Conservation (phyloP, 1,140 invertebrate species). For the Zaprionus tsacasi region DNA sequence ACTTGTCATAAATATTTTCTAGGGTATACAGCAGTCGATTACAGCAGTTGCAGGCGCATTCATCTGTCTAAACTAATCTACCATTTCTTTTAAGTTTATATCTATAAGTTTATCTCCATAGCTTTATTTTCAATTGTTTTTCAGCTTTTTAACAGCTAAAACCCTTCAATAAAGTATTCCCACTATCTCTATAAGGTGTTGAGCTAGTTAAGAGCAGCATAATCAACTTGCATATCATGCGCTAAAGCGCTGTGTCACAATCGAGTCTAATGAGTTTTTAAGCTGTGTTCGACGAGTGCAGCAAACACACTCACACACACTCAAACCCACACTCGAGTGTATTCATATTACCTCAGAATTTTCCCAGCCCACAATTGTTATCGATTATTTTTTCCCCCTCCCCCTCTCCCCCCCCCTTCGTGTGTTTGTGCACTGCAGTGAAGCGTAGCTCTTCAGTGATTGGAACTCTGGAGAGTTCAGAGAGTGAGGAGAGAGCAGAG, state of each 20-base stretch:
- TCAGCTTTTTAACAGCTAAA: too few relatives aligned
- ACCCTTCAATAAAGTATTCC: too few relatives aligned
- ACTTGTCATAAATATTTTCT: too few relatives aligned
- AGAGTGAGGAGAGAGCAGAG: too few relatives aligned
- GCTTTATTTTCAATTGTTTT: too few relatives aligned
- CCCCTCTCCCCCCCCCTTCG: too few relatives aligned
- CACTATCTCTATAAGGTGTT: neutral
- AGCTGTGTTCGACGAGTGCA: neutral
- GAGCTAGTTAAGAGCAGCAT: constrained; percentile 11
- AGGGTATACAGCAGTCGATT: too few relatives aligned
- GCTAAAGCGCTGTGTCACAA: neutral
- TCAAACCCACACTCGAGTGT: neutral
- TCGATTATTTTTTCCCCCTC: constrained; percentile 18
- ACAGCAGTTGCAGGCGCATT: too few relatives aligned
- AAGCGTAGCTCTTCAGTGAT: constrained; percentile 19
- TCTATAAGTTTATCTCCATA: too few relatives aligned
- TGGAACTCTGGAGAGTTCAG: constrained; percentile 21
- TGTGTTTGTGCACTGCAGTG: neutral
- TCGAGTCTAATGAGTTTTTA: constrained; percentile 6
- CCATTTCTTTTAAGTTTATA: too few relatives aligned
- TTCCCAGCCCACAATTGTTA: constrained; percentile 22
- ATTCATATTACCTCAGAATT: neutral
- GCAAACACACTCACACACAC: neutral
- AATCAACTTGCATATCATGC: constrained; percentile 3
- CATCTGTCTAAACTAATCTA: too few relatives aligned